Percentiles rank a stretch among this genome's conserved stretches.
Evolutionary conservation across 2,113 vertebrate species (phyloP).

Genomic region (Boleophthalmus pectinirostris): DNA sequence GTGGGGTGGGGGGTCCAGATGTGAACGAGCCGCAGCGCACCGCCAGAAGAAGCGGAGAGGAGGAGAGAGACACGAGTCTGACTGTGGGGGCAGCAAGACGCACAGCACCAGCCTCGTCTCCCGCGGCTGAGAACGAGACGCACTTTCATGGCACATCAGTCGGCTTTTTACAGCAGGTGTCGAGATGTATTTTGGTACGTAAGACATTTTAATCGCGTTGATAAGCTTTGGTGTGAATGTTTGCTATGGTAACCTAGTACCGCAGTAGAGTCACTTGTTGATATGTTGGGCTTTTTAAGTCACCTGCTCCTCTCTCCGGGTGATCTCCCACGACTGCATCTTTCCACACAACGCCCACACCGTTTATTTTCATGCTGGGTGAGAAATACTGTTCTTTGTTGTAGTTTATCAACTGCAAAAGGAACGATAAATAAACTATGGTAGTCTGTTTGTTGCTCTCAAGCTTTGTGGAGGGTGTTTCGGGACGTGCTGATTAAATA

Average conservation of each 20-base stretch:
- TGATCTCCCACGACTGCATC: not conserved
- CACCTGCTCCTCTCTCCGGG: conserved; percentile 16
- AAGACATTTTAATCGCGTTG: conserved; percentile 2
- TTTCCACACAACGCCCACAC: conserved; percentile 1
- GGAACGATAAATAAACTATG: not conserved
- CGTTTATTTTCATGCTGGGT: not conserved
- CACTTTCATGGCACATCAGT: conserved; percentile 34
- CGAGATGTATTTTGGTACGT: conserved; percentile 66
- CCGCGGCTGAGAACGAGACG: conserved; percentile 32
- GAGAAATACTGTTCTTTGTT: not conserved
- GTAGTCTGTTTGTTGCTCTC: not conserved
- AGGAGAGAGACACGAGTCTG: conserved; percentile 10
- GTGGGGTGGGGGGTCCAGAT: conserved; percentile 39
- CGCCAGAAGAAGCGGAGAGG: conserved; percentile 31
- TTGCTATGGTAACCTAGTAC: not conserved
- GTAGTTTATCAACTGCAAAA: not conserved
- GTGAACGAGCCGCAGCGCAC: conserved; percentile 53
- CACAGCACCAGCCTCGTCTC: conserved; percentile 20
- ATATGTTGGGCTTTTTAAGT: conserved; percentile 33
- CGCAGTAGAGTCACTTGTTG: conserved; percentile 62
- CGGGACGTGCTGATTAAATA: too few relatives aligned
- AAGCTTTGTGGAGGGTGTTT: not conserved
- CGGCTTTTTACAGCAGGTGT: conserved; percentile 28
- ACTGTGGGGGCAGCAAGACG: conserved; percentile 30
- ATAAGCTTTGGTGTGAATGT: not conserved